A percentile compares a stretch with the other conserved stretches of the same genome.
Conservation (phyloP, 2,797 vertebrate species). For the Anas capensis region DNA sequence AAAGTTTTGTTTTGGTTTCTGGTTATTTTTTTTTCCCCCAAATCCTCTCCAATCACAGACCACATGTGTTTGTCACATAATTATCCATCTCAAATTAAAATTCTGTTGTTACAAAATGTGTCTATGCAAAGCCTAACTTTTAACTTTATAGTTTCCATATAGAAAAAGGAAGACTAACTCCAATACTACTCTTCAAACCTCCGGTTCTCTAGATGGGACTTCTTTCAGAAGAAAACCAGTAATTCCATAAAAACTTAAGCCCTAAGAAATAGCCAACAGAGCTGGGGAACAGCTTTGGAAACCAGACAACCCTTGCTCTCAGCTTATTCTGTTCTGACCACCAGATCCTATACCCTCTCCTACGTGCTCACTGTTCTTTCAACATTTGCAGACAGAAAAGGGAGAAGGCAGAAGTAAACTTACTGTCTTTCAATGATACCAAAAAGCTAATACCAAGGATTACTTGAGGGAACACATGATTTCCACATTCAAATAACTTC, state of each 20-base stretch:
- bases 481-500: not conserved
- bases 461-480: not conserved
- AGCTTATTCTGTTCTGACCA: not conserved
- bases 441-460: not conserved
- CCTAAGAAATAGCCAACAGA: not conserved
- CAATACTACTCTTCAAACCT: not conserved
- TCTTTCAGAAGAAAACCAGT: not conserved
- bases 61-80: not conserved
- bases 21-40: accelerated
- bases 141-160: not conserved
- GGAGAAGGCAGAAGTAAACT: not conserved
- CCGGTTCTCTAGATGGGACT: not conserved
- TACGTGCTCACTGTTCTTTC: accelerated
- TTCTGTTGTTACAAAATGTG: not conserved
- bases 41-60: not conserved
- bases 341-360: not conserved
- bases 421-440: not conserved
- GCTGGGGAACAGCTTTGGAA: not conserved
- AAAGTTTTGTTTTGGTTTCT: not conserved
- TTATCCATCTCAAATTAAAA: not conserved
- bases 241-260: not conserved
- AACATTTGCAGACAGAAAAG: not conserved
- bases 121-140: not conserved
- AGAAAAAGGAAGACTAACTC: not conserved
- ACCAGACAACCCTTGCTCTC: not conserved